Percentiles rank a stretch among this genome's conserved stretches.
Evolutionary conservation across 1,140 invertebrate genomes (phyloP).

Genomic region (Drosophila ambigua): DNA sequence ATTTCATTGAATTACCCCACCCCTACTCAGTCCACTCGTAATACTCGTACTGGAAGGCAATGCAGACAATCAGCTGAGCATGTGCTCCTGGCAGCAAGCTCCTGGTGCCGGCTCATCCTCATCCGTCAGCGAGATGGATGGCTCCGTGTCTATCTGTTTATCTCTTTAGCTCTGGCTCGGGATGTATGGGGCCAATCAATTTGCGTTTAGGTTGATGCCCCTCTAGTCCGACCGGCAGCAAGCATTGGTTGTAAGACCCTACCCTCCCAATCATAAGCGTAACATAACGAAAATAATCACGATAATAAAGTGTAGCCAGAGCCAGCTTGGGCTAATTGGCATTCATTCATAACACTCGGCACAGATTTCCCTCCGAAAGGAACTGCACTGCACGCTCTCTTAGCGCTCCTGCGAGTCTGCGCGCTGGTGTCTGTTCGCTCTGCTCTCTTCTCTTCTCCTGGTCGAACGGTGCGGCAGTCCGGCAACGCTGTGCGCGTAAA

Average conservation of each 20-base stretch:
- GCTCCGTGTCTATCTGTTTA: too few relatives aligned
- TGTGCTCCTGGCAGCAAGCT: neutral
- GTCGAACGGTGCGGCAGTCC: neutral
- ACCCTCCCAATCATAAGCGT: constrained; percentile 33
- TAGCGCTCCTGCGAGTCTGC: constrained; percentile 17
- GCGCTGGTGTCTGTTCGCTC: neutral
- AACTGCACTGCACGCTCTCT: neutral
- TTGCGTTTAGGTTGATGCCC: constrained; percentile 34
- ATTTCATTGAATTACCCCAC: neutral
- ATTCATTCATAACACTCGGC: constrained; percentile 62
- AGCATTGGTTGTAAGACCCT: constrained; percentile 21
- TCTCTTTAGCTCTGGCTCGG: neutral
- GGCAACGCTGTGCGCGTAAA: neutral
- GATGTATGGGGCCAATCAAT: constrained; percentile 53
- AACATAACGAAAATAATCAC: constrained; percentile 47
- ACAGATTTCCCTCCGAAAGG: constrained; percentile 21
- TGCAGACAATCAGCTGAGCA: too few relatives aligned
- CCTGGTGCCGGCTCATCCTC: constrained; percentile 14
- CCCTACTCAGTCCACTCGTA: too few relatives aligned
- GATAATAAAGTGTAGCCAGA: constrained; percentile 51
- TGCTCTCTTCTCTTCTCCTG: neutral
- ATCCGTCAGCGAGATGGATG: constrained; percentile 14
- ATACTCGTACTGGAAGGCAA: too few relatives aligned
- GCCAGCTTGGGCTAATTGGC: constrained; percentile 56
- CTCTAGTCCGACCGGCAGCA: constrained; percentile 10